Evolutionary conservation across 2,113 vertebrate species (phyloP), one percentile per base, ranked within the genome.

Genomic region (Ictidomys tridecemlineatus): DNA sequence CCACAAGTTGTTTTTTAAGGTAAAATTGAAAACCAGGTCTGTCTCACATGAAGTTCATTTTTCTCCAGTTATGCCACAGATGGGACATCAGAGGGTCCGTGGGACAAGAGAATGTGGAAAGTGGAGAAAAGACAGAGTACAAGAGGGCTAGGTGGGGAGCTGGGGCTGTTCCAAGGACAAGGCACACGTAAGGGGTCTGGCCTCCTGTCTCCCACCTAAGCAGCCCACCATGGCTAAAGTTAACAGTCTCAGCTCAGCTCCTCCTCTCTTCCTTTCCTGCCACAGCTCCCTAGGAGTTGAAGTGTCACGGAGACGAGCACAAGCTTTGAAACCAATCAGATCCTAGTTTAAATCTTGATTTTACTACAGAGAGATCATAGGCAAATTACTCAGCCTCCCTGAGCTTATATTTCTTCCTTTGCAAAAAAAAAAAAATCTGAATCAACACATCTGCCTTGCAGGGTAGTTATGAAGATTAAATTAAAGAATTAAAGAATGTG

Each of bases 271-370:
- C 20, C 42, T 70, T 67, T 88, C 80, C 56, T 42, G 13, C 42
- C 65, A 14, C 26, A 61, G 32, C 28, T 86, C 63, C 37, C 72
- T 39, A 63, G 53, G 39, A 85, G 48, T 37, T 69, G 26, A 69
- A 2, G 4, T 16, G 22, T 67, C 51, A 34, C 1, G 48, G 67
- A 91, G 58, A 72, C 39, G 37, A 95, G 28, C 51, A 39, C 45
- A 26, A 37, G 26, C 61, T 63, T 79, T 51, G 78, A 80, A 92
- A 85, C 51, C n/a, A 48, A 91, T 77, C 73, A 14, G 39, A n/a
- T n/a, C n/a, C n/a, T n/a, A n/a, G n/a, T n/a, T 96, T 45, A 67
- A 89, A 82, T 65, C 72, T 96, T 93, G 87, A 76, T 96, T 82
- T 88, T 26, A 72, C 67, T 45, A 45, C 24, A 1, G 73, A 91